Conservation (phyloP, 2,888 invertebrate genomes). For the Branchipolynoe longqiensis region DNA sequence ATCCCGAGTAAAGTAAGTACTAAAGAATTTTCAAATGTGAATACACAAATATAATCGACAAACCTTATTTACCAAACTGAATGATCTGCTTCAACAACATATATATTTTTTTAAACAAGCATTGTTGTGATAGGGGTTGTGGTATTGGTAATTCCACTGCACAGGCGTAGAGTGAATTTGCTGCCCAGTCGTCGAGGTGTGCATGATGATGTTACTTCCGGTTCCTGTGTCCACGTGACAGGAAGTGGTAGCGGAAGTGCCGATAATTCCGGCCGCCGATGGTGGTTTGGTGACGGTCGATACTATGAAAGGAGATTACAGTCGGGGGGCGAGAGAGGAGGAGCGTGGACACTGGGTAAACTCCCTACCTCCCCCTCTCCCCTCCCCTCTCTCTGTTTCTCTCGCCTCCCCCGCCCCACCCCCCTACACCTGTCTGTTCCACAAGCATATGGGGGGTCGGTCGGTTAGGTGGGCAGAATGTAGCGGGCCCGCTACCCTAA, state of each 20-base stretch:
- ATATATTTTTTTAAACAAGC: too few species aligned
- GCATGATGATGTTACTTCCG: constrained; percentile 48
- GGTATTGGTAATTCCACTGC: too few species aligned
- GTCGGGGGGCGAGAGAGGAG: not conserved
- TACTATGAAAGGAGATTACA: constrained; percentile 17
- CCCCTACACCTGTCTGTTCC: not conserved
- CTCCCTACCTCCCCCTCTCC: too few species aligned
- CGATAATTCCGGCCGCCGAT: constrained; percentile 28
- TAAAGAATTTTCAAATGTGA: too few species aligned
- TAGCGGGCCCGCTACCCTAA: not conserved
- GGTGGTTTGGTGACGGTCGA: constrained; percentile 18
- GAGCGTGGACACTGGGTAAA: too few species aligned
- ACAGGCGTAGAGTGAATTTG: too few species aligned
- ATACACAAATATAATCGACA: too few species aligned
- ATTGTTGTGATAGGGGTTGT: too few species aligned
- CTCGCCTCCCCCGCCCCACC: not conserved
- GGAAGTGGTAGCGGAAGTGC: constrained; percentile 45
- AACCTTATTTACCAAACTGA: too few species aligned
- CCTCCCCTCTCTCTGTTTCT: not conserved
- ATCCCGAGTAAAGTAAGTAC: too few species aligned
- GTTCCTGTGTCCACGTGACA: constrained; percentile 43
- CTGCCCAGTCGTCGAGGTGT: constrained; percentile 29
- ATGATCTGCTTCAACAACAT: too few species aligned
- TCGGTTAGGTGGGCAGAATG: not conserved
- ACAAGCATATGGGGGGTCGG: too few species aligned